These are phyloP conservation scores for Furnarius figulus DNA, from an alignment of 2,113 vertebrate genomes.

Conservation along the genomic window DNA sequence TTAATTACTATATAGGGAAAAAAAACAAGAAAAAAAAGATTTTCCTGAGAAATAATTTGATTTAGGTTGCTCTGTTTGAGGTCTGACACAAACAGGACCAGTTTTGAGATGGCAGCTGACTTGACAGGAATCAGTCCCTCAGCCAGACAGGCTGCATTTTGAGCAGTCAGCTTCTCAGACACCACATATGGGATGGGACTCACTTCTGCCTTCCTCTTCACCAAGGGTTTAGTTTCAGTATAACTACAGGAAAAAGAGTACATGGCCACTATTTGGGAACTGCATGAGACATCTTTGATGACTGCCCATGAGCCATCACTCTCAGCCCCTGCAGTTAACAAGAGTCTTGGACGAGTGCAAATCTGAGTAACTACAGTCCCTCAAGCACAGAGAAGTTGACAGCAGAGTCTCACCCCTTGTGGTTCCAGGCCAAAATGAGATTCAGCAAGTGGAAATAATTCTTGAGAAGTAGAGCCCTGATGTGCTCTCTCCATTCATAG, in stretches of 20 bases:
- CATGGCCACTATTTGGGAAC: neutral
- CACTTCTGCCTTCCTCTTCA: neutral
- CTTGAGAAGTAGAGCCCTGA: constrained; percentile 8
- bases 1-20: neutral
- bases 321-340: neutral
- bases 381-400: neutral
- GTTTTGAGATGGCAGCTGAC: neutral
- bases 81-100: neutral
- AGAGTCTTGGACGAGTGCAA: neutral
- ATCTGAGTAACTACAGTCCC: neutral
- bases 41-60: neutral
- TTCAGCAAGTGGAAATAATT: constrained; percentile 39
- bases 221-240: neutral
- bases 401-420: neutral
- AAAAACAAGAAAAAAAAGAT: neutral
- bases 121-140: neutral
- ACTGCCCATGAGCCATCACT: neutral
- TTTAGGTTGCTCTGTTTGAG: neutral
- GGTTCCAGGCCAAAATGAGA: neutral
- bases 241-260: neutral
- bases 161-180: neutral
- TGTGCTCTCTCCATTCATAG: constrained; percentile 46
- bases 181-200: neutral
- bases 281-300: neutral
- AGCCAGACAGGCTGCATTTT: neutral